Base-by-base conservation (phyloP, 2,797 vertebrate genomes). In the Melanotaenia parkinsoni region DNA sequence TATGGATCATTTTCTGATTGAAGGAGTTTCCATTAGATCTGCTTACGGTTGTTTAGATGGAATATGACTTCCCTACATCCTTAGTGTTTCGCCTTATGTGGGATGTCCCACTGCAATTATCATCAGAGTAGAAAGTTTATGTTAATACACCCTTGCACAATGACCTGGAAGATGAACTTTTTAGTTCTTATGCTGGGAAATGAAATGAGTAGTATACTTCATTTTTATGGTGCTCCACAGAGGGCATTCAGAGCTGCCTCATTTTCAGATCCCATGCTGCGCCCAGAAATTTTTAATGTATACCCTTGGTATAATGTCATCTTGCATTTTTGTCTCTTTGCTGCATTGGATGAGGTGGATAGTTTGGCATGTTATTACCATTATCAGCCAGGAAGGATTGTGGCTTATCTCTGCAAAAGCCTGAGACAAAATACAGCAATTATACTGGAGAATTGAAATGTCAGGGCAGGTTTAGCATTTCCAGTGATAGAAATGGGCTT, bases 361-460 rank as follows among this genome's bases (percentile, higher is more conserved):
- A 76, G 86, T 87, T 82, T 85, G 85, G 61, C 80, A 57, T 65
- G 68, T 89, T 87, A 89, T 91, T 90, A 81, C 79, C 84, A 28
- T 47, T 51, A 45, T 68, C 7, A 8, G 70, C 79, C 22, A 30
- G 59, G 67, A 75, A 76, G 65, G 74, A 86, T 84, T 78, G 76
- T 74, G 64, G 59, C 81, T 87, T 86, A 82, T 88, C 87, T 88
- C 76, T 57, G 68, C 62, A 64, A 83, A 67, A 75, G 60, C 24
- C 85, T 38, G 47, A 82, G 83, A 84, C 79, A 79, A 87, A 89
- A 90, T 70, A 37, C 67, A 65, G 79, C 86, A 87, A 89, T 93
- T 92, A 88, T 83, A 58, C 24, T 0, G 30, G 77, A 84, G 77
- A 88, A 91, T 90, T 88, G 89, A 90, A 92, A 90, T 87, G 88